phyloP scores from a whole-genome alignment of 37 sponge, comb jelly and placozoan genomes.

The Amphimedon queenslandica region DNA sequence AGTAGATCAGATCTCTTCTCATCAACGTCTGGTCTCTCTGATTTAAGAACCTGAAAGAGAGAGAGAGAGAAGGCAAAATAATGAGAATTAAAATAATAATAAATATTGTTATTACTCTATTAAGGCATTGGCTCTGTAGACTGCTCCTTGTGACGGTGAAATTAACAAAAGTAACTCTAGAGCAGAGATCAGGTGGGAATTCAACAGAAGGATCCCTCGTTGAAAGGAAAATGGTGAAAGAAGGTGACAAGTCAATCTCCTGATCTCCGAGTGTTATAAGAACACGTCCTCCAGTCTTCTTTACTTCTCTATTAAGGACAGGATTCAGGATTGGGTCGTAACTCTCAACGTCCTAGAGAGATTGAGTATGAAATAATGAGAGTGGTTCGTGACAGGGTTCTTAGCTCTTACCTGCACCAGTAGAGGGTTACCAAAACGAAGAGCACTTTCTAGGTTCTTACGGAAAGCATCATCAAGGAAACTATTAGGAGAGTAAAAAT shows the following conservation, averaged over 20 bases:
- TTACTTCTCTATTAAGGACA: constrained; percentile 91
- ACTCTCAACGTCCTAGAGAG: constrained; percentile 83
- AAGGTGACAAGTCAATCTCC: constrained; percentile 97
- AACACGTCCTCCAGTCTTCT: constrained; percentile 92
- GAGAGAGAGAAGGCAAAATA: background rate
- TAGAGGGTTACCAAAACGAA: constrained; percentile 96
- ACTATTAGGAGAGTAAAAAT: constrained; percentile 77
- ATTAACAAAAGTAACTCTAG: constrained; percentile 98
- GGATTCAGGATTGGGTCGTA: constrained; percentile 99
- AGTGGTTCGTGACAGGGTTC: background rate
- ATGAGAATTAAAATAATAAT: background rate
- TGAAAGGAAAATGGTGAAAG: constrained; percentile 96
- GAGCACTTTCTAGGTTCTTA: constrained; percentile 79
- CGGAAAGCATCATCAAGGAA: constrained; percentile 10
- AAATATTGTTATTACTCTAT: constrained; percentile 17
- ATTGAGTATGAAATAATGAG: background rate
- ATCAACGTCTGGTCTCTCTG: constrained; percentile 93
- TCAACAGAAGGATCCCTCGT: constrained; percentile 94
- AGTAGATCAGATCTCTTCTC: constrained; percentile 95
- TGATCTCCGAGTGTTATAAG: constrained; percentile 98
- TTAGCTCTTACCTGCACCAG: constrained; percentile 79
- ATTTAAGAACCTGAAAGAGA: constrained; percentile 35
- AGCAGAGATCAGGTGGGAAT: constrained; percentile 97
- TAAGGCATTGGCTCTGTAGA: constrained; percentile 80
- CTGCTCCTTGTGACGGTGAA: constrained; percentile 95